These are phyloP conservation scores for honey bee (Apis mellifera) DNA, from an alignment of 1,140 invertebrate species.

Conservation along the genomic window DNA sequence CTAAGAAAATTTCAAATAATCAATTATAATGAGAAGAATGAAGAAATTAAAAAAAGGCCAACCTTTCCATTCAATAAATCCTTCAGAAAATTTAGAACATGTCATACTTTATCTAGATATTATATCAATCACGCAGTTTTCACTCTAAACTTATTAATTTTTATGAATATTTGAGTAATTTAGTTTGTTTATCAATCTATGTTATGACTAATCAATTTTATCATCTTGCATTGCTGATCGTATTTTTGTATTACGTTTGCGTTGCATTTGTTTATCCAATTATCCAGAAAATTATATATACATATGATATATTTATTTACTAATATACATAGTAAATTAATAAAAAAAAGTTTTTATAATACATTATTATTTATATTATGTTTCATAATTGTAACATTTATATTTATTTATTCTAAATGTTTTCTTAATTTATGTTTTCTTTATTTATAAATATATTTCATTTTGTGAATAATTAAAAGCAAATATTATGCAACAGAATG, in stretches of 20 bases:
- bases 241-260: neutral
- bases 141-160: neutral
- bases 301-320: neutral
- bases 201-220: neutral
- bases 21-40: constrained; percentile 49
- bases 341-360: no score
- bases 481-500: neutral
- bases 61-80: constrained; percentile 57
- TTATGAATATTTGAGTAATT: constrained; percentile 7
- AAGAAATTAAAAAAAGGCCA: constrained; percentile 67
- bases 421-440: neutral
- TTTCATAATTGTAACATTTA: neutral
- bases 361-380: no score
- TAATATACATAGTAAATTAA: neutral
- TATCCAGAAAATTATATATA: neutral
- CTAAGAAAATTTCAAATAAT: constrained; percentile 28
- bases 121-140: neutral
- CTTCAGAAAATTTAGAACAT: constrained; percentile 3
- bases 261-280: constrained; percentile 5
- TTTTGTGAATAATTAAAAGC: neutral
- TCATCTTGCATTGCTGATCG: neutral
- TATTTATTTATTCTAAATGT: neutral
- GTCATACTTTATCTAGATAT: constrained; percentile 24
- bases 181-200: neutral
- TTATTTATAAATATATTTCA: neutral